These are phyloP conservation scores for Oegoconia quadripuncta DNA, from an alignment of 2,888 invertebrate genomes.

Conservation along the genomic window DNA sequence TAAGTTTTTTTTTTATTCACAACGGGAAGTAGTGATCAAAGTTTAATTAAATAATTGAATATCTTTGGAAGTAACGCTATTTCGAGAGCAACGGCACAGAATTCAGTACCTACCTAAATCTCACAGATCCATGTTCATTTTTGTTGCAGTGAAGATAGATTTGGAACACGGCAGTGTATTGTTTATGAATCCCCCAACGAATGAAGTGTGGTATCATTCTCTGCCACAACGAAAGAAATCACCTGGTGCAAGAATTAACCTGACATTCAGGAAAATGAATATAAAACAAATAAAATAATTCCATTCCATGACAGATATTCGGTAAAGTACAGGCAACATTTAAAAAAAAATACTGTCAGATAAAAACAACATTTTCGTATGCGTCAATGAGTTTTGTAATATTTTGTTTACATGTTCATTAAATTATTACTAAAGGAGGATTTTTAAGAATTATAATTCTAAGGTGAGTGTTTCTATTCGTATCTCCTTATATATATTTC, in stretches of 20 bases:
- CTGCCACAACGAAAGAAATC: conserved; percentile 80
- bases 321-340: background rate
- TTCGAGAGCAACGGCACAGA: background rate
- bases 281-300: conserved; percentile 9
- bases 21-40: too few relatives aligned
- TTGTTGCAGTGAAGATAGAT: conserved; percentile 74
- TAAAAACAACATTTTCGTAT: conserved; percentile 1
- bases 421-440: background rate
- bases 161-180: conserved; percentile 83
- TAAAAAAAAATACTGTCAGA: conserved; percentile 24
- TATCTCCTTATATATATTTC: background rate
- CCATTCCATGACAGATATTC: too few relatives aligned
- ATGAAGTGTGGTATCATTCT: conserved; percentile 84
- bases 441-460: background rate
- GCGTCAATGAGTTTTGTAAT: background rate
- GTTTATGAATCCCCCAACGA: conserved; percentile 85
- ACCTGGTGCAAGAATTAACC: conserved; percentile 79
- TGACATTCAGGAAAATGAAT: conserved; percentile 81
- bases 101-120: background rate
- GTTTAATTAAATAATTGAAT: too few relatives aligned
- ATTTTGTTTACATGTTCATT: conserved; percentile 1
- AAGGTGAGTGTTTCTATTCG: conserved; percentile 8
- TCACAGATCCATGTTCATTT: too few relatives aligned
- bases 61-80: too few relatives aligned
- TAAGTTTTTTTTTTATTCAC: too few relatives aligned